Conservation (phyloP, 2,113 vertebrate genomes). For the Synchiropus splendidus region DNA sequence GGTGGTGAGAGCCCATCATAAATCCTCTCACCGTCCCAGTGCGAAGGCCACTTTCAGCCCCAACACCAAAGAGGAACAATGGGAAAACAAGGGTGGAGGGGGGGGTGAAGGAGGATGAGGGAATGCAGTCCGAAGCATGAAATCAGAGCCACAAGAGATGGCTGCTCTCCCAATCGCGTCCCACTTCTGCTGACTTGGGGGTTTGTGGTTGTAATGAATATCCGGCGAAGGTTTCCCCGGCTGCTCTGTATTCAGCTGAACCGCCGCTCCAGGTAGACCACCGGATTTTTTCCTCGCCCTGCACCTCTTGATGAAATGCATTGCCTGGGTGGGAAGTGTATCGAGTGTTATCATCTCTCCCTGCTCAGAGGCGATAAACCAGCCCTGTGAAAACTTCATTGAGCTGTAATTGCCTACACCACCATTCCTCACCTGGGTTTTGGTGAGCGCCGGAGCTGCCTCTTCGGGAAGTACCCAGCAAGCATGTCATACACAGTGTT, state of each 20-base stretch:
- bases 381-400: conserved; percentile 23
- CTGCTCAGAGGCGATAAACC: conserved; percentile 28
- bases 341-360: conserved; percentile 23
- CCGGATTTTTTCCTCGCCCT: conserved; percentile 2
- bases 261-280: conserved; percentile 19
- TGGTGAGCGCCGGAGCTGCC: too few relatives aligned
- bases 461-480: too few relatives aligned
- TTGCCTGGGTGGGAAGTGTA: conserved; percentile 20
- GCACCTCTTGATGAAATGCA: conserved; percentile 34
- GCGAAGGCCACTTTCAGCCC: conserved; percentile 19
- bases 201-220: conserved; percentile 47
- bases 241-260: conserved; percentile 36
- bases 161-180: conserved; percentile 24
- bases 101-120: conserved; percentile 7
- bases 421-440: conserved; percentile 15
- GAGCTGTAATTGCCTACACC: conserved; percentile 20
- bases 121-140: conserved; percentile 36
- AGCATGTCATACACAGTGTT: too few relatives aligned
- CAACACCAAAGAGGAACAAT: conserved; percentile 21
- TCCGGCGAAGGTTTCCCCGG: conserved; percentile 26
- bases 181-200: conserved; percentile 46
- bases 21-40: conserved; percentile 7
- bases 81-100: conserved; percentile 32
- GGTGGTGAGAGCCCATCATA: conserved; percentile 19
- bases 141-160: conserved; percentile 36